Evolutionary conservation across 2,113 vertebrate genomes (phyloP).

Genomic region (Elephantulus edwardii): DNA sequence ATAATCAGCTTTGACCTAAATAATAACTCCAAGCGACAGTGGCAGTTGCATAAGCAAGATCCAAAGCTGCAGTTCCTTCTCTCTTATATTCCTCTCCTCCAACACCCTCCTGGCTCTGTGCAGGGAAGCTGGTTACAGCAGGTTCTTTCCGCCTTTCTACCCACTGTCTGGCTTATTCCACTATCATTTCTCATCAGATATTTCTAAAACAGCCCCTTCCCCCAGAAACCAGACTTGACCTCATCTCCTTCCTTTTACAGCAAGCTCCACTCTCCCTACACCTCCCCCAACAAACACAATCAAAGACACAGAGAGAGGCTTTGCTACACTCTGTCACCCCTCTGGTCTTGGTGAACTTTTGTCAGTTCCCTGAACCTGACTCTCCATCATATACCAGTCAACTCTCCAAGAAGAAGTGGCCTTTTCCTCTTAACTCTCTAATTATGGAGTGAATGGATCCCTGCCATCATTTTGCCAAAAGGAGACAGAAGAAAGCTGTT

Average conservation of each 20-base stretch:
- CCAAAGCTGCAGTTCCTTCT: constrained; percentile 60
- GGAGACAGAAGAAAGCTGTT: constrained; percentile 34
- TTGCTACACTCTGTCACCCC: not conserved
- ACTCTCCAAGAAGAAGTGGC: not conserved
- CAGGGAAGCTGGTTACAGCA: constrained; percentile 64
- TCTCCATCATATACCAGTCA: not conserved
- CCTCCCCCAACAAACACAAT: too few relatives aligned
- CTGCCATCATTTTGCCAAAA: not conserved
- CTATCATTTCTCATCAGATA: constrained; percentile 38
- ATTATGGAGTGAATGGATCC: not conserved
- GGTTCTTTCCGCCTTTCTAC: constrained; percentile 56
- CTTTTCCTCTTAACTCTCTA: not conserved
- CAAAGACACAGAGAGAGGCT: too few relatives aligned
- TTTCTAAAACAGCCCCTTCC: not conserved
- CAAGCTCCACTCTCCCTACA: not conserved
- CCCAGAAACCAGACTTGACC: constrained; percentile 28
- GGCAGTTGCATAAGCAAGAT: constrained; percentile 73
- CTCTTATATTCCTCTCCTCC: not conserved
- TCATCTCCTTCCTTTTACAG: constrained; percentile 23
- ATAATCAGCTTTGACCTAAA: constrained; percentile 81
- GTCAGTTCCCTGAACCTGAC: not conserved
- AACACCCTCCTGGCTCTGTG: constrained; percentile 28
- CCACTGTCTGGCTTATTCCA: constrained; percentile 23
- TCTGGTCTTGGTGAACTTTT: not conserved
- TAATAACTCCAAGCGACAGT: constrained; percentile 69